These are phyloP conservation scores for Athrips mouffetella DNA, from an alignment of 2,888 invertebrate genomes.

Conservation along the genomic window DNA sequence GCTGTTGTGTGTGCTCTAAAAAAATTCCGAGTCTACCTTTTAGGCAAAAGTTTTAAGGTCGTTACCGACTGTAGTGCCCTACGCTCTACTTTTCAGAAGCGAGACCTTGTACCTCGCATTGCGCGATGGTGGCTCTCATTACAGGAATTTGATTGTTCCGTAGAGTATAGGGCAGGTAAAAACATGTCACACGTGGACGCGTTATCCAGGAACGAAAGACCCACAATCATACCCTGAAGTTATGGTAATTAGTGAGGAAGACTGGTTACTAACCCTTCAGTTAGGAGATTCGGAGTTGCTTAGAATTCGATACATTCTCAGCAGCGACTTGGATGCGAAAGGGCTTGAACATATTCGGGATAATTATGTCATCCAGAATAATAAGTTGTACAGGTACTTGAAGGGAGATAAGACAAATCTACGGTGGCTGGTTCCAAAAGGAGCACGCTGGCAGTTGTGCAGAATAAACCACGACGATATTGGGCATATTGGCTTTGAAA, in stretches of 20 bases:
- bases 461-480: conserved; percentile 6
- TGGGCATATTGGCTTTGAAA: not conserved
- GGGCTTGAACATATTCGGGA: not conserved
- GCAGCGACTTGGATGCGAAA: not conserved
- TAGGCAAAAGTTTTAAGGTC: not conserved
- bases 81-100: not conserved
- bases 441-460: too few species aligned
- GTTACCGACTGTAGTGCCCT: not conserved
- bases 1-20: conserved; percentile 8
- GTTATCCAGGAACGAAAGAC: not conserved
- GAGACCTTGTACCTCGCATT: not conserved
- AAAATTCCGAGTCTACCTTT: not conserved
- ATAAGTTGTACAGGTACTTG: not conserved
- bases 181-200: not conserved
- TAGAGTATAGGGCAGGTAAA: not conserved
- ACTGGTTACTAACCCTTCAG: not conserved
- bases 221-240: not conserved
- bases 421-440: too few species aligned
- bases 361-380: not conserved
- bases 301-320: not conserved
- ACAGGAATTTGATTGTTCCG: too few species aligned
- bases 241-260: not conserved
- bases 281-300: not conserved
- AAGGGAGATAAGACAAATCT: too few species aligned
- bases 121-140: too few species aligned